These are phyloP conservation scores for Drosophila percnosoma DNA, from an alignment of 2,888 invertebrate species.

Conservation along the genomic window DNA sequence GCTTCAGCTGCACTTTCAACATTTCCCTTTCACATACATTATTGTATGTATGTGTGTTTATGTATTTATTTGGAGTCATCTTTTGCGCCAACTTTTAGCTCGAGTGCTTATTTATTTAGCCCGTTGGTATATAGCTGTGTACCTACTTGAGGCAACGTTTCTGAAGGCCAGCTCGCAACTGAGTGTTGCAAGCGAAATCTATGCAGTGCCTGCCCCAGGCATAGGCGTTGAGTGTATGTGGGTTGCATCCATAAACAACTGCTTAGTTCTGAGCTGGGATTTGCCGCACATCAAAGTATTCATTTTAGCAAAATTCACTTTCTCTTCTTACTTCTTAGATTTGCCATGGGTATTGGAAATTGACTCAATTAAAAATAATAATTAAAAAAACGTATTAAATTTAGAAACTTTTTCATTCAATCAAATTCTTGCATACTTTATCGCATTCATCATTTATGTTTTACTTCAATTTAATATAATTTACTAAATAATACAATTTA, in stretches of 20 bases:
- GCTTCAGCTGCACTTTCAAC: conserved; percentile 34
- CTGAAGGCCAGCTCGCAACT: conserved; percentile 44
- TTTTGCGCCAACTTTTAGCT: conserved; percentile 43
- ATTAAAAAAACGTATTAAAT: neutral
- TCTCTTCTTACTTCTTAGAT: neutral
- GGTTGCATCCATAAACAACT: conserved; percentile 17
- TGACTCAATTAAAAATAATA: neutral
- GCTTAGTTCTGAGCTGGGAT: conserved; percentile 2
- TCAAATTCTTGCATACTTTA: neutral
- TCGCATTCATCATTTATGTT: neutral
- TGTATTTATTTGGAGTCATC: conserved; percentile 61
- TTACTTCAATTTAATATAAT: neutral
- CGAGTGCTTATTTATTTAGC: conserved; percentile 71
- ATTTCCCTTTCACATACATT: conserved; percentile 45
- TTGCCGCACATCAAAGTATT: neutral
- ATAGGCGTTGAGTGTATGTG: conserved; percentile 7
- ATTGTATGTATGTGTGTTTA: conserved; percentile 38
- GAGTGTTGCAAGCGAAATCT: conserved; percentile 17
- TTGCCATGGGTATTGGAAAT: neutral
- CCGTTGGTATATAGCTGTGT: conserved; percentile 13
- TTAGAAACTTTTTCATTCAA: neutral
- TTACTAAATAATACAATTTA: neutral
- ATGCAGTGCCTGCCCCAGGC: conserved; percentile 31
- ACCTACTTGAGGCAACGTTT: conserved; percentile 31
- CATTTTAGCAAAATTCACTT: neutral